Evolutionary conservation across 53 echinoderm and acorn worm genomes (phyloP).

Genomic region (Echinarachnius parma): DNA sequence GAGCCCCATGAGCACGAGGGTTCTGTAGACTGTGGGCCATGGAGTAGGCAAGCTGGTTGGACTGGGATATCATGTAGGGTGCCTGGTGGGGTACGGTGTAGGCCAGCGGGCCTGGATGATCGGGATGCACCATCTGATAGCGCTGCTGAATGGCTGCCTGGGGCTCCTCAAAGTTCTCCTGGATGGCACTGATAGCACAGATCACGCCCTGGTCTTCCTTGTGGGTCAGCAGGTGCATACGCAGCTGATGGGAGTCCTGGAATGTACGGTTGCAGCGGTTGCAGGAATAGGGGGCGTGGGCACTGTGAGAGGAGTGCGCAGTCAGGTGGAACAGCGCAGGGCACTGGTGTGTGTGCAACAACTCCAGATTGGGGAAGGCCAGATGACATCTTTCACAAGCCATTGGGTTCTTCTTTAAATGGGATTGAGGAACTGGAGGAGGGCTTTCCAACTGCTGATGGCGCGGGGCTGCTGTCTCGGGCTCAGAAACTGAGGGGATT

Average conservation of each 20-base stretch:
- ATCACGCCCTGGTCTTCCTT: constrained; percentile 36
- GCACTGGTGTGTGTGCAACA: constrained; percentile 39
- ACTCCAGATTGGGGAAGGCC: constrained; percentile 30
- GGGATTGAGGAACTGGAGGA: not conserved
- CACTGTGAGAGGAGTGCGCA: constrained; percentile 19
- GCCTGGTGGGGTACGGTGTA: constrained; percentile 38
- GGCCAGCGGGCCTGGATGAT: constrained; percentile 23
- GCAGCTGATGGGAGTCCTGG: constrained; percentile 40
- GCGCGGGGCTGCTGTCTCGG: not conserved
- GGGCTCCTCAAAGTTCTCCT: constrained; percentile 48
- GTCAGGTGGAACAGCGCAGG: constrained; percentile 29
- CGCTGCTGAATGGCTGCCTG: constrained; percentile 25
- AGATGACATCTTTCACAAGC: constrained; percentile 34
- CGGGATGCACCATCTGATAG: constrained; percentile 31
- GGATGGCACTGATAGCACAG: constrained; percentile 45
- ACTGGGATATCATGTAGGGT: constrained; percentile 41
- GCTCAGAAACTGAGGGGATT: constrained; percentile 15
- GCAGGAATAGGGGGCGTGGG: constrained; percentile 8
- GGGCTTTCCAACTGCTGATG: constrained; percentile 14
- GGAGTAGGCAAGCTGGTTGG: constrained; percentile 45
- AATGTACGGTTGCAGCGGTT: constrained; percentile 42
- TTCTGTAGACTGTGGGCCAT: constrained; percentile 30
- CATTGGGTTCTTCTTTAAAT: constrained; percentile 31
- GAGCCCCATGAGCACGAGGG: constrained; percentile 17
- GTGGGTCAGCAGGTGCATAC: constrained; percentile 40